Evolutionary conservation across 1,140 invertebrate species (phyloP).

Genomic region (Tetramorium simillimum): DNA sequence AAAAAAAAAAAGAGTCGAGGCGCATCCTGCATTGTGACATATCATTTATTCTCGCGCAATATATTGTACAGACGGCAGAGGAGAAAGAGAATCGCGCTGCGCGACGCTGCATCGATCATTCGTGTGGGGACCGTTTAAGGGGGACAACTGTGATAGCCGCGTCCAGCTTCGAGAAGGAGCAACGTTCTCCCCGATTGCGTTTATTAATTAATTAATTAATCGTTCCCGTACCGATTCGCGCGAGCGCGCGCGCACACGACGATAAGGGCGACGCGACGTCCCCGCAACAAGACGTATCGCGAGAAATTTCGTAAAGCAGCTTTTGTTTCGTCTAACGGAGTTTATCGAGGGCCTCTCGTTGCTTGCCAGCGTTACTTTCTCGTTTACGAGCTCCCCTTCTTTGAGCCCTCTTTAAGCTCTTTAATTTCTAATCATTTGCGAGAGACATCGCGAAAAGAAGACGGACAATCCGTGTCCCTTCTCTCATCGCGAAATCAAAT

Average conservation of each 20-base stretch:
- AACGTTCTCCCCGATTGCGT: not conserved
- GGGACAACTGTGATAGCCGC: constrained; percentile 70
- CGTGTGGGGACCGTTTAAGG: not conserved
- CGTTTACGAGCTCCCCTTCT: not conserved
- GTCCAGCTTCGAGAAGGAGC: constrained; percentile 62
- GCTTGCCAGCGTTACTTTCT: not conserved
- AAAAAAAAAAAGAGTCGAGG: not conserved
- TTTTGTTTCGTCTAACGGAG: not conserved
- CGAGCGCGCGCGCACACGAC: not conserved
- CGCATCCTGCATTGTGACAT: constrained; percentile 14
- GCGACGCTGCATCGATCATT: not conserved
- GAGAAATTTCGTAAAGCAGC: not conserved
- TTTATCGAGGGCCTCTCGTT: not conserved
- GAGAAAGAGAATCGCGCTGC: not conserved
- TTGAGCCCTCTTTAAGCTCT: not conserved
- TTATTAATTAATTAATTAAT: constrained; percentile 14
- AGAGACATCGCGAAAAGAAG: not conserved
- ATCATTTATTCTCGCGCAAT: constrained; percentile 26
- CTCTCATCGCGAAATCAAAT: constrained; percentile 9
- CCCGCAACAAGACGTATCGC: not conserved
- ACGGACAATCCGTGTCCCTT: not conserved
- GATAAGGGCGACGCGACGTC: not conserved
- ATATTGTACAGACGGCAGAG: not conserved
- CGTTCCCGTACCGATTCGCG: not conserved
- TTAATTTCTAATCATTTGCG: not conserved